phyloP scores from a whole-genome alignment of 2,113 vertebrate genomes.

The Trinectes maculatus region DNA sequence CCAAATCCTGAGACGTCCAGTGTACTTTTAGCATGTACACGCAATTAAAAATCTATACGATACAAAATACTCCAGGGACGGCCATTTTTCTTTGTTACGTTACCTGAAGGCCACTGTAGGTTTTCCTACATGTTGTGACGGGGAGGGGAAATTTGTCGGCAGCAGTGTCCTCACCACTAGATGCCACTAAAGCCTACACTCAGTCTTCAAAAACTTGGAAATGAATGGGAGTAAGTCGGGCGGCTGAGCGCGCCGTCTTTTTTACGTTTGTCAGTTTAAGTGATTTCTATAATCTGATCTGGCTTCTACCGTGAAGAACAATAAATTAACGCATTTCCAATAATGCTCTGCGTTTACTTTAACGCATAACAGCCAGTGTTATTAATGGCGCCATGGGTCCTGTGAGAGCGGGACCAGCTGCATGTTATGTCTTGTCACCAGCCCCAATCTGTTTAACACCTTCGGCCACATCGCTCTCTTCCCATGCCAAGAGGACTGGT shows the following conservation, averaged over 20 bases:
- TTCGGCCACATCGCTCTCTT: constrained; percentile 70
- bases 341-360: constrained; percentile 31
- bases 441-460: constrained; percentile 69
- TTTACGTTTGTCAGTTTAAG: constrained; percentile 3
- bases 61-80: too few relatives aligned
- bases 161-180: not conserved
- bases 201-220: not conserved
- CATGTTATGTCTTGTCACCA: constrained; percentile 68
- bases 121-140: not conserved
- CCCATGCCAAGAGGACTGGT: constrained; percentile 65
- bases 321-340: constrained; percentile 32
- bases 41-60: constrained; percentile 9
- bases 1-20: constrained; percentile 31
- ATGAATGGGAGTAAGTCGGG: not conserved
- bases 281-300: constrained; percentile 13
- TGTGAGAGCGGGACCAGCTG: constrained; percentile 71
- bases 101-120: not conserved
- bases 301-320: constrained; percentile 15
- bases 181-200: not conserved
- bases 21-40: constrained; percentile 12
- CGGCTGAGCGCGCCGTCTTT: not conserved
- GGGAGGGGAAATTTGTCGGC: not conserved
- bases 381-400: constrained; percentile 74
- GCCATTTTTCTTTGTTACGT: too few relatives aligned
- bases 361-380: constrained; percentile 26